Evolutionary conservation across 2,888 invertebrate species (phyloP).

Genomic region (Spilarctia lutea): DNA sequence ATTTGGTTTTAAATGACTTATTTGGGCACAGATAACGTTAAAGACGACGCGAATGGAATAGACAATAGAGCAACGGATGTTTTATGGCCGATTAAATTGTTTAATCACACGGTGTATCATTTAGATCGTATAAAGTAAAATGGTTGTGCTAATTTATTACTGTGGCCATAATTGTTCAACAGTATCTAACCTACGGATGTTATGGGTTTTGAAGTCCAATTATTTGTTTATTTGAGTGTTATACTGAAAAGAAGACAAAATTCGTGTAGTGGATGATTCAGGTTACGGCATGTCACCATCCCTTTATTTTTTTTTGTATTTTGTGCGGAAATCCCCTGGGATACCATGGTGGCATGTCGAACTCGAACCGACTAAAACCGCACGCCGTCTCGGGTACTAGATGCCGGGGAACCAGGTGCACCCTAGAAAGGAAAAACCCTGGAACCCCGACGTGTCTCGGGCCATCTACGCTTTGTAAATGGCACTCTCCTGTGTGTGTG

Average conservation of each 20-base stretch:
- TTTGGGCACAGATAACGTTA: constrained; percentile 56
- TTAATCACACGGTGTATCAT: constrained; percentile 6
- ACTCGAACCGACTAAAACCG: too few species aligned
- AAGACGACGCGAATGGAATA: constrained; percentile 34
- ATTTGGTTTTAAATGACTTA: constrained; percentile 31
- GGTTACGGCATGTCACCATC: too few species aligned
- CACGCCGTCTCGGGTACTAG: too few species aligned
- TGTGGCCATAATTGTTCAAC: neutral
- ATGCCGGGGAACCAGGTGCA: too few species aligned
- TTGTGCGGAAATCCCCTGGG: too few species aligned
- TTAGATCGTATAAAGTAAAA: neutral
- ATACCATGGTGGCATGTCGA: too few species aligned
- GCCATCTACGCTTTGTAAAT: too few species aligned
- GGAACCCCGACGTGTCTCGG: too few species aligned
- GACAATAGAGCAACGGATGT: constrained; percentile 33
- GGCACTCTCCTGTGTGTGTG: too few species aligned
- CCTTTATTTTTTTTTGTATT: too few species aligned
- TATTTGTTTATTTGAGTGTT: neutral
- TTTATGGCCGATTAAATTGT: constrained; percentile 24
- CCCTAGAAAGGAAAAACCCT: too few species aligned
- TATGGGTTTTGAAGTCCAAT: neutral
- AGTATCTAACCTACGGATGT: neutral
- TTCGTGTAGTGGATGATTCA: too few species aligned
- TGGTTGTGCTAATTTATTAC: neutral
- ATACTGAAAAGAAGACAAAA: neutral